Evolutionary conservation across 2,797 vertebrate genomes (phyloP), one percentile per base, ranked within the genome.

Genomic region (Eulemur rubriventer): DNA sequence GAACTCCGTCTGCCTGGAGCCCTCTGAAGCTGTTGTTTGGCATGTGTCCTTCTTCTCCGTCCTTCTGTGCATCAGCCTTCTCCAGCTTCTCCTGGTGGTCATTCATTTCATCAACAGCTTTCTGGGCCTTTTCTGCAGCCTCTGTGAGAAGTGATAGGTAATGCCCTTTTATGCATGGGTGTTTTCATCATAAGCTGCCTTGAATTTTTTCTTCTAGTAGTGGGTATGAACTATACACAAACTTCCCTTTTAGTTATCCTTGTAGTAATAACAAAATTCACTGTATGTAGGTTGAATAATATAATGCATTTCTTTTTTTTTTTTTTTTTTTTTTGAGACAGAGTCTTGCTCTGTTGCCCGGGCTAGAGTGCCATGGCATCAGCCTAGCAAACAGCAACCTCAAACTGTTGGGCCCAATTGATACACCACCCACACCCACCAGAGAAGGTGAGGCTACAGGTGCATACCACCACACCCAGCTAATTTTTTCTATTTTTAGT

Each of bases 31-130:
- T 0, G 99, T 99, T 11, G 41, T 98, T 97, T 99, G 99, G 99
- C 99, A 99, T 0, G 95, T 99, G 0, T 98, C 98, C 17, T 98
- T 99, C 52, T 99, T 99, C 98, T 99, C 98, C 75, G 95, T 99
- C 1, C 98, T 99, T 69, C 97, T 99, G 97, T 94, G 98, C 8
- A 14, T 99, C 98, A 99, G 99, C 0, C 1, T 97, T 0, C 24
- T 99, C 0, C 99, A 99, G 98, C 65, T 99, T 94, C 91, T 99
- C 50, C 99, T 99, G 95, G 99, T 99, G 38, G 98, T 97, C 92
- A 96, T 99, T 72, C 99, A 99, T 98, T 98, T 99, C 75, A 35
- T 99, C 97, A 99, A 99, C 0, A 99, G 99, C 95, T 99, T 99
- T 98, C 41, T 99, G 0, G 99, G 99, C 59, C 99, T 99, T 98